Base-by-base conservation (phyloP, 2,888 invertebrate genomes). In the Reticulitermes lucifugus region DNA sequence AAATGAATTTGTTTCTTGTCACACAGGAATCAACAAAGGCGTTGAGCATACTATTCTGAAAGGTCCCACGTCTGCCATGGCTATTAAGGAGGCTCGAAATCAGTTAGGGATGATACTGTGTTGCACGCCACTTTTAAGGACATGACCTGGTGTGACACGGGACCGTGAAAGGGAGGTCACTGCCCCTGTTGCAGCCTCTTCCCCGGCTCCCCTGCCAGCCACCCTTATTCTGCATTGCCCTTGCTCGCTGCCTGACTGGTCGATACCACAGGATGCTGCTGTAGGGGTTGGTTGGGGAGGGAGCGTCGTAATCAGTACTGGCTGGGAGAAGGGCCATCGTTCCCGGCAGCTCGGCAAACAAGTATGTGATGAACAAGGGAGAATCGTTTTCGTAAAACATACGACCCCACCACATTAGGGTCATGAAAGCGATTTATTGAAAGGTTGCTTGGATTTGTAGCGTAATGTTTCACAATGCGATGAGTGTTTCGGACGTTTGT, bases 221-320 rank as follows among this genome's bases (percentile, higher is more conserved):
- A n/a, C 77, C 77, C 77, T 46, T 46, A 43, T 46, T 77, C 77
- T 77, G 77, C 79, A 79, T 79, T 79, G 79, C 79, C 79, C 79
- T 55, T 79, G 79, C 79, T 46, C 79, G 18, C 43, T 51, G 79
- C 51, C 65, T 65, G 25, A 25, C 77, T n/a, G 81, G 81, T 81
- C 81, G 81, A 81, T 81, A 81, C 46, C 46, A 14, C 7, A 70
- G 81, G 81, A 60, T 81, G 81, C 60, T 81, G 81, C 59, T 77
- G 46, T 77, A 77, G 77, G n/a, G 51, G 51, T 79, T 77, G 77
- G 77, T 43, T 79, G 51, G 46, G 79, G 51, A 79, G 79, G 3
- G 65, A 1, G 65, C n/a, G 25, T 5, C 65, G 14, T 65, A n/a
- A 25, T 65, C 65, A 41, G 21, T 14, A 41, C 41, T 73, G 73